Base-by-base conservation (phyloP, 2,888 invertebrate species). In the Papilio elwesi region DNA sequence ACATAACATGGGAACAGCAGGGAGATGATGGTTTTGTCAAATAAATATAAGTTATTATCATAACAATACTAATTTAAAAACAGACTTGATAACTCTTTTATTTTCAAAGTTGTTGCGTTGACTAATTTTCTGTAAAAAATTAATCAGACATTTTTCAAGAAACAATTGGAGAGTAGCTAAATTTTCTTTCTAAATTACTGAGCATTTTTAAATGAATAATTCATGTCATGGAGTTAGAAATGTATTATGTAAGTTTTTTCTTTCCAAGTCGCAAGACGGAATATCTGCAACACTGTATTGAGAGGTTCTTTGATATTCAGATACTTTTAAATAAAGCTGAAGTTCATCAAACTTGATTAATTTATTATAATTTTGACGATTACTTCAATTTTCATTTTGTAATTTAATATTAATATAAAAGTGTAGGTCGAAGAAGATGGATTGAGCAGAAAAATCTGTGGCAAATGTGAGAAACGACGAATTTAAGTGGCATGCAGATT, bases 91-190 rank as follows among this genome's bases (percentile, higher is more conserved):
- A 68, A 68, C 68, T 57, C 48, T 68, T 48, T 64, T 16, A 1
- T 68, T 57, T 48, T 9, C 8, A 26, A 47, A 26, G 26, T 26
- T 26, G 26, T 26, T 26, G 26, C 26, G 47, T 9, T 53, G 47
- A 53, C n/a, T 36, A 15, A 59, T 11, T 71, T 59, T 63, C 57
- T 67, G 3, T 12, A 16, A 68, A 53, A 52, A 9, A 64, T 64
- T 48, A 36, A 62, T 71, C 43, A 53, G 63, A 67, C 10, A 53
- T 67, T 68, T 68, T 26, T 43, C 53, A 53, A 52, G 47, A 67
- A 67, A 53, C 67, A 71, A 62, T 68, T 68, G 49, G 68, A 53
- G 16, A 15, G 47, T 53, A 47, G 47, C 26, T 47, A 49, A 59
- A 59, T 66, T 57, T 51, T 51, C 11, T 49, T 71, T 15, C n/a